Evolutionary conservation across 2,797 vertebrate genomes (phyloP).

Genomic region (Microctenopoma steveboyesi): DNA sequence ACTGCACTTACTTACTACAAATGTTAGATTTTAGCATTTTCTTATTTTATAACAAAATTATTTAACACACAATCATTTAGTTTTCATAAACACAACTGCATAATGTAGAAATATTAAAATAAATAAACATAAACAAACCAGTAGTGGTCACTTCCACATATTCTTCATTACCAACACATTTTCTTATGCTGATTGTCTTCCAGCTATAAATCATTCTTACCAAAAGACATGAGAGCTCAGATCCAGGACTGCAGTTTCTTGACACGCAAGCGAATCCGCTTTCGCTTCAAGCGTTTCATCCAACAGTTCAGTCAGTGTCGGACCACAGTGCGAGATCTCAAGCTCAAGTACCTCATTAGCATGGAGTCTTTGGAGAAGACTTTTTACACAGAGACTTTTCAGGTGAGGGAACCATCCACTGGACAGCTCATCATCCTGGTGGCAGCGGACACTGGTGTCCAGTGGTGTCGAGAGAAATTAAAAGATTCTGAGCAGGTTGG

Average conservation of each 20-base stretch:
- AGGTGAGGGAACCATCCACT: conserved; percentile 87
- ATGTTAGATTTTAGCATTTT: not conserved
- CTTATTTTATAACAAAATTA: not conserved
- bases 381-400: conserved; percentile 95
- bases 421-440: conserved; percentile 88
- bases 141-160: not conserved
- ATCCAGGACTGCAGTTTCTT: conserved; percentile 96
- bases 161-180: not conserved
- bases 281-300: conserved; percentile 90
- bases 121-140: not conserved
- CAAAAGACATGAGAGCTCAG: conserved; percentile 91
- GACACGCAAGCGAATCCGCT: conserved; percentile 95
- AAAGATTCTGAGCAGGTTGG: conserved; percentile 77
- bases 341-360: conserved; percentile 98
- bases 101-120: no score
- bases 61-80: not conserved
- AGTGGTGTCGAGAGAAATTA: conserved; percentile 72
- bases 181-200: not conserved
- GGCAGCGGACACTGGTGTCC: conserved; percentile 88
- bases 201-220: conserved; percentile 97
- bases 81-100: no score
- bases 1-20: no score
- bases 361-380: conserved; percentile 92
- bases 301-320: conserved; percentile 79
- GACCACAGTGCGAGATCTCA: conserved; percentile 91